Percentiles rank a stretch among this genome's conserved stretches.
phyloP scores from a whole-genome alignment of 2,888 invertebrate genomes.

The Abrostola tripartita region DNA sequence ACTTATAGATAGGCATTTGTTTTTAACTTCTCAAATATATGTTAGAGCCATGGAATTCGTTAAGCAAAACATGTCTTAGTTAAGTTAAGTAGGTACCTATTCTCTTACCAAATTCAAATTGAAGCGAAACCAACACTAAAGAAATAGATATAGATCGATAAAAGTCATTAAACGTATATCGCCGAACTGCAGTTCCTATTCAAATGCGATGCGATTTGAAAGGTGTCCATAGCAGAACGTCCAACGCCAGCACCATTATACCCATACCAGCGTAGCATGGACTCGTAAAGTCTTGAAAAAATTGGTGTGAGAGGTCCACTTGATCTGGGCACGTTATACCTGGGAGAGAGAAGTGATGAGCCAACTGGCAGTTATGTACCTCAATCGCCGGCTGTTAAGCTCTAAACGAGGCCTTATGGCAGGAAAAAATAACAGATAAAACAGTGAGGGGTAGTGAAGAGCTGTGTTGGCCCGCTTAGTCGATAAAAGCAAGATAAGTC shows the following conservation, averaged over 20 bases:
- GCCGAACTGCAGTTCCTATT: slow-evolving; percentile 76
- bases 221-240: slow-evolving; percentile 75
- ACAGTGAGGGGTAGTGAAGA: slow-evolving; percentile 58
- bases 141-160: slow-evolving; percentile 63
- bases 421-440: slow-evolving; percentile 72
- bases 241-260: slow-evolving; percentile 70
- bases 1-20: too few species aligned
- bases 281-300: slow-evolving; percentile 60
- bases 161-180: slow-evolving; percentile 76
- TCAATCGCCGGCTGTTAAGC: slow-evolving; percentile 80
- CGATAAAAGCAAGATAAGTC: slow-evolving; percentile 49
- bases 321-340: slow-evolving; percentile 72
- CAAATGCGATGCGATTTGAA: slow-evolving; percentile 84
- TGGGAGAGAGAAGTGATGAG: slow-evolving; percentile 78
- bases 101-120: slow-evolving; percentile 18
- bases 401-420: slow-evolving; percentile 72
- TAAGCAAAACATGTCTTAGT: slow-evolving; percentile 21
- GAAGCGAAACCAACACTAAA: slow-evolving; percentile 30
- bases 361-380: slow-evolving; percentile 77
- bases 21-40: not conserved
- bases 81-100: slow-evolving; percentile 12
- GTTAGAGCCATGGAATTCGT: slow-evolving; percentile 18
- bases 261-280: slow-evolving; percentile 66
- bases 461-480: slow-evolving; percentile 55
- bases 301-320: slow-evolving; percentile 56